Evolutionary conservation across 1,140 invertebrate genomes (phyloP), one percentile per base, ranked within the genome.

Genomic region (Bradysia coprophila): DNA sequence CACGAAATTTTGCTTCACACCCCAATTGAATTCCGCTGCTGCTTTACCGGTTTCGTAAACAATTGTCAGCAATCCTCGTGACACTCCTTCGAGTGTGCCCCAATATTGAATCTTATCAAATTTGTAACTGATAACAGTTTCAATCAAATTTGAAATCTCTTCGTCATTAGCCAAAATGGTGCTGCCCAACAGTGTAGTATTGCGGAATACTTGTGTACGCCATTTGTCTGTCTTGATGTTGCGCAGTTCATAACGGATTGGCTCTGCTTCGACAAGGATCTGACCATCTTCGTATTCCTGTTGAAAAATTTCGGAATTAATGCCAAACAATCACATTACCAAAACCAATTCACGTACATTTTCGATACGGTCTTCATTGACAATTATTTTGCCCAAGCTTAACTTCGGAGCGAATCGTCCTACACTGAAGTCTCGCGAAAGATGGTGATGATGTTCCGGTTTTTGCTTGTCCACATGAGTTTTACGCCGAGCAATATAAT

Each of bases 181-280:
- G 41, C 70, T 59, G 4, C 71, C 76, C 34, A 84, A 61, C 38
- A 74, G 56, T 38, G 59, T 59, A 1, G 62, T 55, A 31, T 68
- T 65, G 32, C 66, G 64, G 21, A 66, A 68, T 2, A 69, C 59
- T 18, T 67, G 66, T 43, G 67, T 66, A 34, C 73, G 73, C 38
- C 55, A 53, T 41, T 65, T 55, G 46, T 76, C 73, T 38, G 81
- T 64, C 44, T 72, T 73, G 2, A 83, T 69, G 28, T 66, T 59
- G 28, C 63, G 72, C 45, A 88, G 52, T 53, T 83, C 78, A 53
- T 88, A 88, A 41, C 65, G 66, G 15, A 73, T 66, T 5, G 83
- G 81, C 57, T 87, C 81, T 0, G 73, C 75, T 59, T 86, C 82
- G 1, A 84, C 69, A 2, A 88, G 59, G 21, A 87, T 66, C 51